These are phyloP conservation scores for Girardia tigrina DNA, from an alignment of 2,888 invertebrate species.

Conservation along the genomic window DNA sequence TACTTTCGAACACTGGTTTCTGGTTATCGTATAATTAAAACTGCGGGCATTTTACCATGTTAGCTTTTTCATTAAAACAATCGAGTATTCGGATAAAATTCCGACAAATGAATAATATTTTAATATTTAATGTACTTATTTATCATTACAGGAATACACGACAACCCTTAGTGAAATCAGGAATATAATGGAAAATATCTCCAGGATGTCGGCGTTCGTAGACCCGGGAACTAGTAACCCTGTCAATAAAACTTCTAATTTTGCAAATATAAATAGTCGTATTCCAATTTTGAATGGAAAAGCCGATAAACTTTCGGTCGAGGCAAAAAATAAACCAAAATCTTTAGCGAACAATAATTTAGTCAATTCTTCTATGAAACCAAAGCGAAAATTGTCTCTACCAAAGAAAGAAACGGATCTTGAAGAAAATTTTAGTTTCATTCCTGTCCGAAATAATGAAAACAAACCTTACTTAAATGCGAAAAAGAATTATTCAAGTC, in stretches of 20 bases:
- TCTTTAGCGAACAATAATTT: not conserved
- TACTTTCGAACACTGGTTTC: too few relatives aligned
- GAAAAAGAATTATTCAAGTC: not conserved
- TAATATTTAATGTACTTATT: too few relatives aligned
- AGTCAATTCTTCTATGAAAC: not conserved
- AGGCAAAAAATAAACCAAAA: too few relatives aligned
- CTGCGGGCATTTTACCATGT: too few relatives aligned
- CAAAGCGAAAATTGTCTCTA: not conserved
- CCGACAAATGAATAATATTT: too few relatives aligned
- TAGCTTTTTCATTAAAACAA: too few relatives aligned
- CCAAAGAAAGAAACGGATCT: not conserved
- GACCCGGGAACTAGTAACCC: not conserved
- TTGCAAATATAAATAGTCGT: not conserved
- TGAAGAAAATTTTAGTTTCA: slow-evolving; percentile 4
- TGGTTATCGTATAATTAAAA: too few relatives aligned
- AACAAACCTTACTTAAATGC: not conserved
- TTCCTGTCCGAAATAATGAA: not conserved
- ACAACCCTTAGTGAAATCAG: not conserved
- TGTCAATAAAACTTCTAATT: not conserved
- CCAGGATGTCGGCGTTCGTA: not conserved
- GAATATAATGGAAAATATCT: not conserved
- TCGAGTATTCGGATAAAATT: too few relatives aligned
- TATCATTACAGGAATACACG: not conserved
- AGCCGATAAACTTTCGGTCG: not conserved
- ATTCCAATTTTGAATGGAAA: not conserved